Evolutionary conservation across 2,888 invertebrate species (phyloP), one percentile per base, ranked within the genome.

Genomic region (Oscheius sp.): DNA sequence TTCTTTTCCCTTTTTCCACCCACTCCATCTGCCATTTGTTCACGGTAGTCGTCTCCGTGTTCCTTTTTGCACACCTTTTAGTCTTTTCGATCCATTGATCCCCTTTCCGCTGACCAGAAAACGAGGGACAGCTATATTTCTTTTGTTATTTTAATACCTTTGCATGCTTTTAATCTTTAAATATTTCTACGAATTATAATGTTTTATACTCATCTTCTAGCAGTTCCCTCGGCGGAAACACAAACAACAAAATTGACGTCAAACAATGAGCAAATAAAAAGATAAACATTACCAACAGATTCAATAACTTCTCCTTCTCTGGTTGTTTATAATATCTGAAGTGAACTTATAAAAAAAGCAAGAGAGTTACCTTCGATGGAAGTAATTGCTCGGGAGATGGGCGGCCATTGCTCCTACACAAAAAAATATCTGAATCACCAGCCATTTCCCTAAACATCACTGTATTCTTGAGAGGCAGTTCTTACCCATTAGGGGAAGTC

Each of bases 51-150:
- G n/a, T 14, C 8, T 8, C 36, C 36, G 36, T 9, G 8, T 14
- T 12, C 22, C 47, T 47, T 47, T 47, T 47, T 47, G 17, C 4
- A 12, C 12, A 9, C 17, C 24, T 47, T 47, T 47, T 24, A 20
- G 8, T 47, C 47, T 47, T 47, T 47, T 47, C 47, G 24, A 24
- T 47, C 47, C 47, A 44, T 44, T 44, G n/a, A 20, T 44, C 12
- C 47, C 22, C 47, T 20, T 47, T 20, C n/a, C n/a, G n/a, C n/a
- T n/a, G n/a, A n/a, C n/a, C n/a, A n/a, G n/a, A n/a, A n/a, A n/a
- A n/a, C n/a, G n/a, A n/a, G n/a, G n/a, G n/a, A n/a, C n/a, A n/a
- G n/a, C n/a, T n/a, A n/a, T n/a, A n/a, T n/a, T n/a, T n/a, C n/a
- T n/a, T n/a, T n/a, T n/a, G n/a, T n/a, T n/a, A n/a, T n/a, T n/a